These are phyloP conservation scores for Lepilemur ruficaudatus DNA, from an alignment of 2,797 vertebrate species.

Conservation along the genomic window DNA sequence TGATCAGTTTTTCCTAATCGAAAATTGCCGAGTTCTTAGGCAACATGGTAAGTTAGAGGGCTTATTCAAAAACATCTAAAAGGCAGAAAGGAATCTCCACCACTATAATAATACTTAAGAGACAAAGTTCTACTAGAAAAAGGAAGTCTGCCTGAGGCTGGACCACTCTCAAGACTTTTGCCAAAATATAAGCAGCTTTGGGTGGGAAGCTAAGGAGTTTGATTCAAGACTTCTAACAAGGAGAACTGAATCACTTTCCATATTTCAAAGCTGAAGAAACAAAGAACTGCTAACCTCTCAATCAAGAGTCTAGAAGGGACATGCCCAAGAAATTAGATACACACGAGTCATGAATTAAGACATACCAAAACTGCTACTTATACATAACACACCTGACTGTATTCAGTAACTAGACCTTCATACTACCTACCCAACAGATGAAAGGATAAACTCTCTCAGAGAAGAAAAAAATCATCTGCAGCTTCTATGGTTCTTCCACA, in stretches of 20 bases:
- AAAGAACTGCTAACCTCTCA: not conserved
- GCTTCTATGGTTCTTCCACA: not conserved
- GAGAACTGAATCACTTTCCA: not conserved
- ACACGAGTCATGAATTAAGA: not conserved
- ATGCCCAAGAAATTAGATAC: not conserved
- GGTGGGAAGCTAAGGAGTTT: not conserved
- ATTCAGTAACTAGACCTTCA: not conserved
- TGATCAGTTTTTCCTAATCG: not conserved
- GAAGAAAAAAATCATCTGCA: not conserved
- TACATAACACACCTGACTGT: not conserved
- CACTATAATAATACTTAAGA: not conserved
- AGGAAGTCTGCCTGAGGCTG: not conserved
- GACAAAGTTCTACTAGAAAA: not conserved
- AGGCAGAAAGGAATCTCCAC: not conserved
- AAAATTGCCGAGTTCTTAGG: not conserved
- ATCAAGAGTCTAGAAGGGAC: not conserved
- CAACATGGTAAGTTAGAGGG: not conserved
- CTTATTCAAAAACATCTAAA: not conserved
- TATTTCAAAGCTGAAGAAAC: not conserved
- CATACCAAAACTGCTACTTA: not conserved
- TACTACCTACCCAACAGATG: not conserved
- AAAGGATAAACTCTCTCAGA: not conserved
- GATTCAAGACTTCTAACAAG: not conserved
- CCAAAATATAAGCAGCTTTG: not conserved
- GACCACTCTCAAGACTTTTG: not conserved